Base-by-base conservation (phyloP, 1,140 invertebrate species). In the Triops cancriformis region DNA sequence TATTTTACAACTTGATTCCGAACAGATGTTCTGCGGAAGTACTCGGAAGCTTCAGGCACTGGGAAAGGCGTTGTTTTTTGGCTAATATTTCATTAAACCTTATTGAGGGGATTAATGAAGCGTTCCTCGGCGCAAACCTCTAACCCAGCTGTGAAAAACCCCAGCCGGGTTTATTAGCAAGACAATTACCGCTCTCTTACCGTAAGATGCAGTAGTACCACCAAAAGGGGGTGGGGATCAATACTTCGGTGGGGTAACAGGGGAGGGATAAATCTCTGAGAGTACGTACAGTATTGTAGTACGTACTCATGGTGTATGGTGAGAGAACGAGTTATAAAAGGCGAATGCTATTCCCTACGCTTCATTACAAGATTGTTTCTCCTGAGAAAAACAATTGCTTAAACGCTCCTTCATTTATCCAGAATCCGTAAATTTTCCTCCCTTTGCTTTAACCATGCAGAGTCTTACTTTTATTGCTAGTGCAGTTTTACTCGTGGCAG, bases 1-100 rank as follows among this genome's bases (percentile, higher is more conserved):
- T n/a, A 64, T 23, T 64, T 0, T 64, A 14, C 51, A 64, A 14
- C 51, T 18, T 14, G 51, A 64, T 64, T 64, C 18, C 51, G 51
- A 64, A 64, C 51, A 64, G 51, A 64, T 64, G 51, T 64, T 64
- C n/a, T n/a, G n/a, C n/a, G n/a, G n/a, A 14, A 18, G 51, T 64
- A 6, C 51, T n/a, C 7, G 51, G 45, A 64, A 18, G 51, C 51
- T 64, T 64, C 10, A 18, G 14, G 51, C 51, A 7, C 14, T 9
- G 51, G 51, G 5, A 11, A 64, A 18, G 23, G 51, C 23, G 51
- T 64, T 64, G 23, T 64, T 64, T 12, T 10, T 64, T 64, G 51
- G 51, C 18, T 64, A 37, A 14, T 14, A 64, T 18, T 64, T 23
- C 51, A 14, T n/a, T 64, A 64, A 64, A 18, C 14, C 51, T 2